Base-by-base conservation (phyloP, 1,140 invertebrate species). In the Drosophila subpulchrella region DNA sequence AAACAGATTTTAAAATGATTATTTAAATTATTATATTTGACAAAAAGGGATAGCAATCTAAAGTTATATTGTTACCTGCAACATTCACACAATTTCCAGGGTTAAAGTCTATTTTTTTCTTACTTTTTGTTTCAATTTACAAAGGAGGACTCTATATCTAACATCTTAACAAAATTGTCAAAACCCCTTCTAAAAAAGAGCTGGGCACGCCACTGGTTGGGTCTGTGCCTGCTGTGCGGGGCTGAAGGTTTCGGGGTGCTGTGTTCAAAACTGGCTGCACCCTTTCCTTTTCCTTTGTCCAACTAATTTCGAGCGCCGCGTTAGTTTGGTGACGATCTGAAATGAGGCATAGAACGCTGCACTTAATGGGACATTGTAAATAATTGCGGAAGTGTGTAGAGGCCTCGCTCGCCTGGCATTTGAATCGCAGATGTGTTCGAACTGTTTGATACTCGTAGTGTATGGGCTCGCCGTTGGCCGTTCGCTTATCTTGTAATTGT, bases 401-500 rank as follows among this genome's bases (percentile, higher is more conserved):
- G 59, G 46, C 42, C 47, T 15, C 24, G 24, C 34, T 80, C 58
- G 58, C 70, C 75, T 76, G 83, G 68, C 78, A 86, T 73, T 84
- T 84, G 67, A 70, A 73, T 48, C 42, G 57, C 58, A 60, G 62
- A 58, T 73, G 60, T 44, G 38, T 50, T 76, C 60, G 55, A 58
- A 42, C 47, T 48, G 38, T 47, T 56, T 58, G 74, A 68, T 55
- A 56, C 61, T 38, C 62, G 57, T 6, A 48, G 46, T 50, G 53
- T 53, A 32, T 54, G 67, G 50, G 70, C 51, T 61, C 60, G 58
- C 61, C 34, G 53, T 41, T 71, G 51, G 51, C 71, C 62, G 74
- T 60, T 82, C 63, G 82, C 82, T 89, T 84, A 89, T 88, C 84
- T 89, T 74, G 57, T 88, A 89, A 88, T 89, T 88, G 84, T 90